Base-by-base conservation (phyloP, 92 coral and sea anemone species). In the Parazoanthus swiftii region DNA sequence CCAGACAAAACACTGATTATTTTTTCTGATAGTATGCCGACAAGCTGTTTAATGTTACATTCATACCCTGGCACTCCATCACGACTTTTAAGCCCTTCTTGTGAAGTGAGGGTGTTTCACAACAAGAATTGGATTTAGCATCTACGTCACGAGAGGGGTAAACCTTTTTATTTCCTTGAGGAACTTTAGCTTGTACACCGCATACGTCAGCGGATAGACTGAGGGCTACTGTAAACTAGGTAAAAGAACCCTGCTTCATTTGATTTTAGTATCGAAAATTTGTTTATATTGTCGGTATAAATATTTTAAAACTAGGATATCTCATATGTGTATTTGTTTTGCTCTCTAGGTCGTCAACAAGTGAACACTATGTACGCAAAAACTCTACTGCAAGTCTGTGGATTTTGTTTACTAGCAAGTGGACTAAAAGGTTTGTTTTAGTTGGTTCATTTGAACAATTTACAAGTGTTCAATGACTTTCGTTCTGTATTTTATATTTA, bases 251-350 rank as follows among this genome's bases (percentile, higher is more conserved):
- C 26, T 1, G 70, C 70, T 63, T 63, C 70, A 63, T 63, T 23
- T 73, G 10, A 79, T n/a, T n/a, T 26, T 23, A 26, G 82, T 42
- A 5, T 48, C 36, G 18, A 0, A n/a, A 77, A 0, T 15, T 25
- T 79, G 38, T 50, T 25, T 23, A 58, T 79, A 46, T 18, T 50
- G 37, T 44, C 16, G 3, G 29, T 25, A 43, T 42, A 77, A 72
- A 72, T 11, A 15, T 72, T 26, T 29, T 29, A 29, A 29, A 26
- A 29, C 18, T 44, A 2, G 66, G 36, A 23, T 44, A 26, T 25
- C 16, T 79, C n/a, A 79, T n/a, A 16, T 58, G 71, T 58, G 85
- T 80, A 14, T 80, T 36, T 80, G 21, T 80, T 56, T 80, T 6
- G 5, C 9, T 80, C 35, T 39, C 37, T 54, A 68, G 72, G 11